These are phyloP conservation scores for Tetramorium alpestre DNA, from an alignment of 1,140 invertebrate genomes.

Conservation along the genomic window DNA sequence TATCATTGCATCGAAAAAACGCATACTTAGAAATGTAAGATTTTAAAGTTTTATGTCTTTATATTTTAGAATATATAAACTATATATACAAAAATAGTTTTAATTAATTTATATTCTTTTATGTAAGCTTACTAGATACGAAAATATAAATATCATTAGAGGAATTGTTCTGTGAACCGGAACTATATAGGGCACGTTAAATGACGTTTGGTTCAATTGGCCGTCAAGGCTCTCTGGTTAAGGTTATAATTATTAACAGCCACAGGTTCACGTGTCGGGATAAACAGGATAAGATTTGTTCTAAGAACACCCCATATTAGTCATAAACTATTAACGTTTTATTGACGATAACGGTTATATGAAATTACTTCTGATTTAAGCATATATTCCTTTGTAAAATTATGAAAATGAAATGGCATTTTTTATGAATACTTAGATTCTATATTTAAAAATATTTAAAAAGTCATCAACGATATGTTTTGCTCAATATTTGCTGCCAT, in stretches of 20 bases:
- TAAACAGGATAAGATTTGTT: constrained; percentile 51
- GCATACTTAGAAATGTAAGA: background rate
- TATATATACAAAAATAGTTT: background rate
- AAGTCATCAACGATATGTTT: no score
- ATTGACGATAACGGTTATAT: background rate
- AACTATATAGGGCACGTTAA: constrained; percentile 35
- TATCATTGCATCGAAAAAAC: background rate
- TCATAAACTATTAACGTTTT: background rate
- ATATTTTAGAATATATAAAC: background rate
- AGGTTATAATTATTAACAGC: constrained; percentile 55
- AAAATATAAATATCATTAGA: constrained; percentile 10
- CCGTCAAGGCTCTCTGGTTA: constrained; percentile 53
- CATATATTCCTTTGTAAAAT: background rate
- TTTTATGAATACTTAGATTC: background rate
- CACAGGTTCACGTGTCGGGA: background rate
- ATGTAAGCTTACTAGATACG: background rate
- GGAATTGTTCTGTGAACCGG: constrained; percentile 18
- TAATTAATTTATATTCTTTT: background rate
- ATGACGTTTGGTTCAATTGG: constrained; percentile 56
- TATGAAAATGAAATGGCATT: background rate
- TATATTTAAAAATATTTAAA: no score
- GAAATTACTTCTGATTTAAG: background rate
- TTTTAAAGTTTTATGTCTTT: background rate
- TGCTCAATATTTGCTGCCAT: no score
- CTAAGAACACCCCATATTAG: constrained; percentile 27